Base-by-base conservation (phyloP, 2,113 vertebrate species). In the Forbesichthys agassizii region DNA sequence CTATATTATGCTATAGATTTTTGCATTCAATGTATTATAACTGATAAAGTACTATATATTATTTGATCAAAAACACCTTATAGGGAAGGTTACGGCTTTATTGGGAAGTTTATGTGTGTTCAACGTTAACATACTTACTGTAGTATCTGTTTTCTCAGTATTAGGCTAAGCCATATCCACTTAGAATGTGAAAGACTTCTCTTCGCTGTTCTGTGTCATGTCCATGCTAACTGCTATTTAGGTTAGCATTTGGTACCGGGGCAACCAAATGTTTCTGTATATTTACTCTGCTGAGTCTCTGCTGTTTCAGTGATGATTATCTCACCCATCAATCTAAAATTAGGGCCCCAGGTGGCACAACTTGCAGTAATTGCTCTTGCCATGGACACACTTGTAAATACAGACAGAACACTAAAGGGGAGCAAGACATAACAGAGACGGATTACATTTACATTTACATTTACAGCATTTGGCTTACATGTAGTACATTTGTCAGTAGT, bases 161-260 rank as follows among this genome's bases (percentile, higher is more conserved):
- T 74, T 67, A 54, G 65, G 63, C 48, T 58, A 56, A 48, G 18
- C 53, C 78, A 20, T 65, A 20, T 9, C 60, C 59, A 70, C 68
- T 74, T 73, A 76, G 74, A 70, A 68, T 33, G 49, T 20, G 14
- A 61, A 48, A 55, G 57, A 68, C 70, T 48, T 48, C 48, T 73
- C 71, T 65, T 54, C 53, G 16, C 57, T 64, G 59, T 65, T 69
- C 72, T 81, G 76, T 74, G 67, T 82, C 69, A 69, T 75, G 78
- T 84, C 73, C 64, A 51, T 64, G 53, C 48, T 79, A 58, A 81
- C 68, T 66, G 55, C 64, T 86, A 82, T 87, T 89, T 87, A 70
- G 75, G 88, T 86, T 87, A 82, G 58, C 12, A 74, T 55, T 67
- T 78, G 80, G 79, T 81, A 80, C 83, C 75, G 52, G 82, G 83